phyloP scores from a whole-genome alignment of 2,888 invertebrate genomes.

The Alviniconcha strummeri region DNA sequence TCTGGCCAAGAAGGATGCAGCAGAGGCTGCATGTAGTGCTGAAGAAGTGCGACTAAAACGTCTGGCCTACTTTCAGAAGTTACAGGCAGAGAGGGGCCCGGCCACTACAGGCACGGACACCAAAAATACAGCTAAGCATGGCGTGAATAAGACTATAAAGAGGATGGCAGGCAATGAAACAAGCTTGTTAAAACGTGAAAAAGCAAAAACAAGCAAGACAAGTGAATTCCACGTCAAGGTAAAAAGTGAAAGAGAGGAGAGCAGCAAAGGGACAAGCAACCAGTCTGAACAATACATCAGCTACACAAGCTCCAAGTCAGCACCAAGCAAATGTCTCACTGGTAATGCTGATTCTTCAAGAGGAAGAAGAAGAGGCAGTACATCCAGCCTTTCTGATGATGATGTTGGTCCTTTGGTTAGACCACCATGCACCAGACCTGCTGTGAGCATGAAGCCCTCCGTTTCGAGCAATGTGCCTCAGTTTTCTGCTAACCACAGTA shows the following conservation, averaged over 20 bases:
- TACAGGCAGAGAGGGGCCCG: neutral
- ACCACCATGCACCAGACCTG: neutral
- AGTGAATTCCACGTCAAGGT: neutral
- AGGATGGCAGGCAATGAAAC: neutral
- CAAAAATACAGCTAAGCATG: neutral
- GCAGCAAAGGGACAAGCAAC: neutral
- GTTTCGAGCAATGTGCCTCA: constrained; percentile 6
- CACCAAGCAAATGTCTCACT: neutral
- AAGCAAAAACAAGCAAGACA: constrained; percentile 12
- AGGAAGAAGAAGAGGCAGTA: constrained; percentile 1
- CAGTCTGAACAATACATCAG: neutral
- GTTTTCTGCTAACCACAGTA: neutral
- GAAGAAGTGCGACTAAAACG: constrained; percentile 56
- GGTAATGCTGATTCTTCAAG: neutral
- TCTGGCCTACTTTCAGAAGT: constrained; percentile 53
- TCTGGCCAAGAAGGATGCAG: constrained; percentile 1
- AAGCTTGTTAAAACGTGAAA: neutral
- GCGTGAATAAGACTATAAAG: too few species aligned
- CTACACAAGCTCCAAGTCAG: neutral
- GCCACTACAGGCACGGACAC: neutral
- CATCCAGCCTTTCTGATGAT: constrained; percentile 2
- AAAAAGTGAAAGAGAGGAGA: neutral
- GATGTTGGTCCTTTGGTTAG: neutral
- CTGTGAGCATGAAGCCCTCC: neutral
- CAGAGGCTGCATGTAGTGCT: constrained; percentile 5